Base-by-base conservation (phyloP, 64 coral and sea anemone species). In the Anthopleura sola region DNA sequence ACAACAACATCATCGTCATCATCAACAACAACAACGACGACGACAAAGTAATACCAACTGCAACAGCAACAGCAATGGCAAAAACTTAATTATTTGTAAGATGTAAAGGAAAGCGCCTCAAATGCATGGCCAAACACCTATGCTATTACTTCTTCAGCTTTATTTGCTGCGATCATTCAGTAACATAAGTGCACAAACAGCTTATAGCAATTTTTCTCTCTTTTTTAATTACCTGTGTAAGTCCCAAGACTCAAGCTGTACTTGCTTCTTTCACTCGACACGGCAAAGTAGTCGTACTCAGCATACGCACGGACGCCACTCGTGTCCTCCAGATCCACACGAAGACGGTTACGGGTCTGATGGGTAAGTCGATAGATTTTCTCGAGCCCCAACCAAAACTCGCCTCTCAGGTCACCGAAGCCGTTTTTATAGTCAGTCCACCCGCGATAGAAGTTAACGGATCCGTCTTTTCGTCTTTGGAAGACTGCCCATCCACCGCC, bases 401-500 rank as follows among this genome's bases (percentile, higher is more conserved):
- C 76, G 28, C 76, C 85, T 10, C 7, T 16, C 20, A 62, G 0
- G 17, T 58, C 54, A 3, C 86, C 86, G 78, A 88, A 88, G 28
- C 86, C 86, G 28, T 24, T 23, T 49, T 88, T 88, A 40, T 88
- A 88, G 6, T 88, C 55, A 39, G 53, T 16, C 86, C 86, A 88
- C 2, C 53, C 60, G 14, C 75, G 86, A 20, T 40, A 37, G 40
- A 88, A 88, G 36, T 60, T 46, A 24, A 62, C 36, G 3, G 86
- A 88, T 23, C 86, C 86, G 56, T 88, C 86, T 64, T 26, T 24
- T 46, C 86, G 32, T 16, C 76, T 55, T 32, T 88, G 86, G 26
- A 88, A 62, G 33, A 88, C 86, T 46, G 60, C 69, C 87, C 87
- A 89, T 37, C 87, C 87, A 46, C 87, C 87, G 17, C 87, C 87